Percentiles rank a stretch among this genome's conserved stretches.
Evolutionary conservation across 2,797 vertebrate species (phyloP).

Genomic region (Morus bassanus): DNA sequence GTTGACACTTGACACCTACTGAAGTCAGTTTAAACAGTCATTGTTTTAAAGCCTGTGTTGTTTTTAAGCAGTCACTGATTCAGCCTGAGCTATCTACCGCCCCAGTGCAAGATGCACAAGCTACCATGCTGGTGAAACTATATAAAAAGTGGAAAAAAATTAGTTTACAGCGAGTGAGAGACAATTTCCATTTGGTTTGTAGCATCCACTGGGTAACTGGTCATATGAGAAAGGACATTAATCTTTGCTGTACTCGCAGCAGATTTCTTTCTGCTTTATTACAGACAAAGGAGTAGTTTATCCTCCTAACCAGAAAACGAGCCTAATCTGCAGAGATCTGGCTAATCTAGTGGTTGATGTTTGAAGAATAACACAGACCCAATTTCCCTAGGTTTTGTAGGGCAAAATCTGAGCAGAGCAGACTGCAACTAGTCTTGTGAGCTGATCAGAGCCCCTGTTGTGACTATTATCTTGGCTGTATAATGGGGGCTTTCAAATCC

Average conservation of each 20-base stretch:
- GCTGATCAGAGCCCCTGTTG: conserved; percentile 51
- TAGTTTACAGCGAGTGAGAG: background rate
- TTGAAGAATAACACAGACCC: background rate
- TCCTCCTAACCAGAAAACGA: conserved; percentile 21
- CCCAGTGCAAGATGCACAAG: background rate
- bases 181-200: background rate
- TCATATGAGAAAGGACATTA: background rate
- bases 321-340: conserved; percentile 42
- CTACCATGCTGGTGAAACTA: background rate
- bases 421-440: background rate
- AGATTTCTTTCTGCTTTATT: background rate
- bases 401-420: background rate
- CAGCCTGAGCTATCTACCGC: background rate
- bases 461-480: conserved; percentile 35
- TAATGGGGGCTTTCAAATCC: conserved; percentile 65
- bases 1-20: conserved; percentile 27
- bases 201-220: background rate
- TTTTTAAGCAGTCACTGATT: background rate
- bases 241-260: background rate
- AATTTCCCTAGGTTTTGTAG: background rate
- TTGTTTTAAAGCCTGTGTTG: conserved; percentile 29
- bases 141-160: background rate
- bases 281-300: background rate
- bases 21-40: conserved; percentile 28
- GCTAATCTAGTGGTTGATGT: conserved; percentile 15